Base-by-base conservation (phyloP, 64 coral and sea anemone genomes). In the Actinia equina region DNA sequence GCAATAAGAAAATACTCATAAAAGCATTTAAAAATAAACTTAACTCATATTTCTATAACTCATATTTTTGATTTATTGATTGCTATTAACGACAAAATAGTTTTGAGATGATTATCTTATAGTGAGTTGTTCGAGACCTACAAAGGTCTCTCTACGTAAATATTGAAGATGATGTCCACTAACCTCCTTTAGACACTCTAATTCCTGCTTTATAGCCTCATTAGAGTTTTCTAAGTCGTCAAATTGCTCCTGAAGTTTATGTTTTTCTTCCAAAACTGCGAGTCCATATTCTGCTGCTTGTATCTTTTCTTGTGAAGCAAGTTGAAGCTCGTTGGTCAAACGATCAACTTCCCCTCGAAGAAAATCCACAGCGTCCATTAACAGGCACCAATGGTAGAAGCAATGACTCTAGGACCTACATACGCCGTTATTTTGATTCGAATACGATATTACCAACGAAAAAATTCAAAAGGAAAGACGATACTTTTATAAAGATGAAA, bases 241-340 rank as follows among this genome's bases (percentile, higher is more conserved):
- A 44, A 93, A 99, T n/a, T 95, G 93, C 56, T 89, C 88, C 56
- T 99, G 93, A 52, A 99, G 42, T 5, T 80, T 82, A 45, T 93
- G 93, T 83, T 99, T 99, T 71, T 99, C 97, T 71, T 99, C 97
- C 22, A 99, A 85, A 12, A 99, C 97, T 12, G 97, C 97, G 41
- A 99, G 53, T 26, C 97, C 97, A 93, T 99, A 99, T 85, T 99
- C 97, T 9, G 97, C 97, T 7, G 97, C 97, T 43, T 94, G 93
- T 2, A 94, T 79, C 55, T 99, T 99, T 70, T 99, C 97, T 77
- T 86, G 79, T 42, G 93, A 94, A 16, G 97, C 93, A 45, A 92
- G 88, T 83, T 94, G 90, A 49, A 99, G 93, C 86, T 99, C 97
- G 43, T 57, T 95, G 60, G 82, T 99, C 44, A 99, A 85, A 42